A percentile compares a stretch with the other conserved stretches of the same genome.
These are phyloP conservation scores for Apus apus DNA, from an alignment of 2,113 vertebrate genomes.

Conservation along the genomic window DNA sequence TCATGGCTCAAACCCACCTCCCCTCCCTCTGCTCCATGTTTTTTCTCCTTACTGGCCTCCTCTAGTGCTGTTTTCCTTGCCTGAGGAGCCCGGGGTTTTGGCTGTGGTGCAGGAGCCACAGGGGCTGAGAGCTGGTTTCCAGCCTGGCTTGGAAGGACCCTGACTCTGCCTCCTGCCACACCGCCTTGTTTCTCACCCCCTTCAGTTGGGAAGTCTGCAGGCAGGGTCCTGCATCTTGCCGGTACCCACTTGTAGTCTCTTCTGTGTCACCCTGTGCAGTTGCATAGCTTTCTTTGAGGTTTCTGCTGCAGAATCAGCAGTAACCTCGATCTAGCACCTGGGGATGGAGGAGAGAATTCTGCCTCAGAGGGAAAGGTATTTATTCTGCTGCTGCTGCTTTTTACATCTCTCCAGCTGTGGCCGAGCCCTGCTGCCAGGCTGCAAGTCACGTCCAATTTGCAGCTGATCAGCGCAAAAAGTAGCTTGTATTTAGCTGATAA, in stretches of 20 bases:
- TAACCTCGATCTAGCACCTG: background rate
- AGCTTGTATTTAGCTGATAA: constrained; percentile 14
- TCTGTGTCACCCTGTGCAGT: rapidly evolving
- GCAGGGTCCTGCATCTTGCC: too few relatives aligned
- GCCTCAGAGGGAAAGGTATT: background rate
- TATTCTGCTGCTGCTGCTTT: background rate
- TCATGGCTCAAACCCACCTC: background rate
- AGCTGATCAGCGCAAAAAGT: background rate
- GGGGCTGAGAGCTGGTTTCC: background rate
- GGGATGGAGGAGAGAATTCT: background rate
- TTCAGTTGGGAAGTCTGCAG: background rate
- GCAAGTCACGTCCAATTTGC: background rate
- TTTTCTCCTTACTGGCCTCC: background rate
- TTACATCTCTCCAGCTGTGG: background rate
- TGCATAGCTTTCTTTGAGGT: background rate
- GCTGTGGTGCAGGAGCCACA: rapidly evolving
- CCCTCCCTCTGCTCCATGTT: rapidly evolving
- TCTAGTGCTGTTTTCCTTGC: background rate
- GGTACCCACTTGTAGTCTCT: background rate
- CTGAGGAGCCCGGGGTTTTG: background rate
- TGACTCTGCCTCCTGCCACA: rapidly evolving
- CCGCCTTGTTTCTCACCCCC: rapidly evolving
- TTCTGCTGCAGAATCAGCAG: background rate
- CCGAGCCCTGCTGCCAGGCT: background rate
- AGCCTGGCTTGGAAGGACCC: background rate